Conservation (phyloP, 2,888 invertebrate genomes). For the Odontocolon sp. region DNA sequence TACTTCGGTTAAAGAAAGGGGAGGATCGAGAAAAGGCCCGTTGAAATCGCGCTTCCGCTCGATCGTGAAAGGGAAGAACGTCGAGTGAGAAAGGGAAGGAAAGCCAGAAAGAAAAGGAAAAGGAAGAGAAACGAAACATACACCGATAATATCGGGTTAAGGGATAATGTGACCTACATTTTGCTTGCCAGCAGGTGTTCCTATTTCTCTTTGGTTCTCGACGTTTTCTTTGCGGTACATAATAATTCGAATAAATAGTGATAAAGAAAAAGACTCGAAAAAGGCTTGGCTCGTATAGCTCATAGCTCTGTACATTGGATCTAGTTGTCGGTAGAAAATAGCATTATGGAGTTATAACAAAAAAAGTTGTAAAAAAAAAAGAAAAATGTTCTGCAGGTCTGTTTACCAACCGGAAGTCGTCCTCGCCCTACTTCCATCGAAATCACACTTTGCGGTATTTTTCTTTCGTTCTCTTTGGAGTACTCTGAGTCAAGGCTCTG, state of each 20-base stretch:
- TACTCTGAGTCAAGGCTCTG: conserved; percentile 31
- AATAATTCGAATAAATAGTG: background rate
- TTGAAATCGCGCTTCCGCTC: conserved; percentile 56
- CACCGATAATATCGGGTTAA: conserved; percentile 48
- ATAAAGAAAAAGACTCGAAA: background rate
- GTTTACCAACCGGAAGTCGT: conserved; percentile 56
- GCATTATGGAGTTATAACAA: too few relatives aligned
- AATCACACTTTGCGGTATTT: conserved; percentile 50
- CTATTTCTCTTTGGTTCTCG: conserved; percentile 16
- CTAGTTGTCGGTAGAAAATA: too few relatives aligned
- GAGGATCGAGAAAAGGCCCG: background rate
- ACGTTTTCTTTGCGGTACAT: background rate
- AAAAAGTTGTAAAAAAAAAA: background rate
- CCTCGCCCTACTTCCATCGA: conserved; percentile 53
- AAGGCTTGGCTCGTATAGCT: conserved; percentile 22
- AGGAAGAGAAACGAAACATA: conserved; percentile 12
- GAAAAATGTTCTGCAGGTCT: conserved; percentile 40
- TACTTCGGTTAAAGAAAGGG: background rate
- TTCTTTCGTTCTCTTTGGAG: conserved; percentile 35
- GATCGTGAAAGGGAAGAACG: conserved; percentile 49
- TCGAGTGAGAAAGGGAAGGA: conserved; percentile 20
- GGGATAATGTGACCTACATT: conserved; percentile 58
- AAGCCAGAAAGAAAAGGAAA: conserved; percentile 28
- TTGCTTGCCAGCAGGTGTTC: conserved; percentile 49
- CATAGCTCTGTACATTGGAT: too few relatives aligned